These are phyloP conservation scores for Anisognathus igniventris DNA, from an alignment of 2,797 vertebrate species.

Conservation along the genomic window DNA sequence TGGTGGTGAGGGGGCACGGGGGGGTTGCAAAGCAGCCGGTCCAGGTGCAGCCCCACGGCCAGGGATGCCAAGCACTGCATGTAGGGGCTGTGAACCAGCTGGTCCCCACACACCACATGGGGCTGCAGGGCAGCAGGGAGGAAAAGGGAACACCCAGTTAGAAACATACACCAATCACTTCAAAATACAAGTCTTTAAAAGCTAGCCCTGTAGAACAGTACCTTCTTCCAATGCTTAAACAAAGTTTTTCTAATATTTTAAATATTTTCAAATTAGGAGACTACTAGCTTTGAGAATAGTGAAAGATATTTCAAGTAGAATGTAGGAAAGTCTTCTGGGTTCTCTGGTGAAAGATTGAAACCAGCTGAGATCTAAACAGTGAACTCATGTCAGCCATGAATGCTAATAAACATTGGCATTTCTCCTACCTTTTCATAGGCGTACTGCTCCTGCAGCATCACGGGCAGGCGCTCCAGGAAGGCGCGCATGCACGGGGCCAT, in stretches of 20 bases:
- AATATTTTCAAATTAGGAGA: background rate
- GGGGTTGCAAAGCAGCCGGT: conserved; percentile 86
- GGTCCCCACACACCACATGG: conserved; percentile 94
- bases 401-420: rapidly evolving
- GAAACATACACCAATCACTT: background rate
- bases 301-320: background rate
- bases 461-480: conserved; percentile 90
- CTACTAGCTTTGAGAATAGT: background rate
- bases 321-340: background rate
- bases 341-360: background rate
- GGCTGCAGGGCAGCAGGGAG: conserved; percentile 74
- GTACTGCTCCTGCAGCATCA: conserved; percentile 98
- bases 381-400: background rate
- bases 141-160: background rate
- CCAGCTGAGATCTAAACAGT: background rate
- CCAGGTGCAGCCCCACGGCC: conserved; percentile 92
- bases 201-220: background rate
- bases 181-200: background rate
- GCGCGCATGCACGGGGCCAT: conserved; percentile 96
- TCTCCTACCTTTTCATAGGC: conserved; percentile 89
- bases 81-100: conserved; percentile 95
- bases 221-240: background rate
- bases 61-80: conserved; percentile 96
- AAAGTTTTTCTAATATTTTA: background rate
- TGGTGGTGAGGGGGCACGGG: conserved; percentile 84